Evolutionary conservation across 2,113 vertebrate genomes (phyloP), one percentile per base, ranked within the genome.

Genomic region (Taurulus bubalis): DNA sequence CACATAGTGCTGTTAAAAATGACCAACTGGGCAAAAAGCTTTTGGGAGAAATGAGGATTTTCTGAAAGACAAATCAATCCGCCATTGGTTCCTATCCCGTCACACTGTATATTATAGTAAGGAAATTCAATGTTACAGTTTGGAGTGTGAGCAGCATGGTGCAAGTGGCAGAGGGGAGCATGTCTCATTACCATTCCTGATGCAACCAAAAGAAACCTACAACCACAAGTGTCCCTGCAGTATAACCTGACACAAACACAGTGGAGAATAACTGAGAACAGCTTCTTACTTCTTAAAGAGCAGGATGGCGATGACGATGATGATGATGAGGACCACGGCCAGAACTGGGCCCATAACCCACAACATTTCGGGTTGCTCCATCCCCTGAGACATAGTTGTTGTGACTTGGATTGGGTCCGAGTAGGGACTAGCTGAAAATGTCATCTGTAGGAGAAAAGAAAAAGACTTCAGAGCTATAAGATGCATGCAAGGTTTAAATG

Each of bases 261-360:
- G 79, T 49, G 30, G n/a, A 66, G 51, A 51, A 12, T 16, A 53
- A 74, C 64, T n/a, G 63, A 70, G 68, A 71, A 16, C 12, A n/a
- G 70, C 32, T 30, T 47, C 95, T 97, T 92, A 99, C 98, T 98
- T 99, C 93, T 99, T 99, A 83, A 99, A 98, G 71, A 99, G 96
- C 66, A 99, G 96, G 87, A 99, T 99, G 87, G 97, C 96, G 71
- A 99, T 99, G 94, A 99, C 98, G 24, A 99, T 98, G 94, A 97
- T 96, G 91, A 99, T 96, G 91, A 99, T 99, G 78, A 99, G 93
- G 87, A 99, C 96, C 90, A 99, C 98, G 0, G 98, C 98, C 89
- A 99, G 90, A 84, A 99, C 98, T 0, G 98, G 98, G 36, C 98
- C 98, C 92, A 99, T 98, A 90, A 99, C 98, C 98, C 98, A 99